Evolutionary conservation across 2,888 invertebrate species (phyloP), one percentile per base, ranked within the genome.

Genomic region (Philereme transversata): DNA sequence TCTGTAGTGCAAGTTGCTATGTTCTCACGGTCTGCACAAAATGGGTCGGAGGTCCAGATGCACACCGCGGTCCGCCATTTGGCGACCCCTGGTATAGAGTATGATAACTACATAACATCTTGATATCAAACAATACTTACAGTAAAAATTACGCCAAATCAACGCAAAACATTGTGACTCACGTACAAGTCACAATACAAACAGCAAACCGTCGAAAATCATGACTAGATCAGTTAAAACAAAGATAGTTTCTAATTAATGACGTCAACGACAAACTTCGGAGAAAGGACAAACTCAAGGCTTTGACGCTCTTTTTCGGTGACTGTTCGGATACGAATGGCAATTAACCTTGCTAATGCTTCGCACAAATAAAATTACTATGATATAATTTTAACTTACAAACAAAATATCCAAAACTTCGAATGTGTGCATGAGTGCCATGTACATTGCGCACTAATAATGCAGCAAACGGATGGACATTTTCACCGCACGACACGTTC

Each of bases 101-200:
- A 22, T 22, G 22, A 22, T 22, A 22, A 22, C 22, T 22, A 22
- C 22, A 2, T 22, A 22, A 22, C 22, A 40, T 6, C 40, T 8
- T 40, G 40, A 40, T 40, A 6, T 40, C 40, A 8, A 40, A 22
- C 22, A 6, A 45, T 51, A 48, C 40, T 47, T n/a, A n/a, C n/a
- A n/a, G 54, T 50, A 46, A 54, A 46, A 47, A 41, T 57, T 36
- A 45, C 45, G 55, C 57, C 22, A 22, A 22, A 58, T 53, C 45
- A 64, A 51, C 43, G 9, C 46, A 50, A 7, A 48, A 5, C 38
- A 34, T 41, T 43, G 51, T 63, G 66, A 61, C 58, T 64, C 66
- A 66, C 35, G n/a, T 11, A 49, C 44, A n/a, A 35, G 48, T 49
- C 43, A 56, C 38, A n/a, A 10, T 36, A 5, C 43, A 49, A 41